A percentile compares a stretch with the other conserved stretches of the same genome.
phyloP scores from a whole-genome alignment of 2,888 invertebrate species.

The Lepas anatifera region DNA sequence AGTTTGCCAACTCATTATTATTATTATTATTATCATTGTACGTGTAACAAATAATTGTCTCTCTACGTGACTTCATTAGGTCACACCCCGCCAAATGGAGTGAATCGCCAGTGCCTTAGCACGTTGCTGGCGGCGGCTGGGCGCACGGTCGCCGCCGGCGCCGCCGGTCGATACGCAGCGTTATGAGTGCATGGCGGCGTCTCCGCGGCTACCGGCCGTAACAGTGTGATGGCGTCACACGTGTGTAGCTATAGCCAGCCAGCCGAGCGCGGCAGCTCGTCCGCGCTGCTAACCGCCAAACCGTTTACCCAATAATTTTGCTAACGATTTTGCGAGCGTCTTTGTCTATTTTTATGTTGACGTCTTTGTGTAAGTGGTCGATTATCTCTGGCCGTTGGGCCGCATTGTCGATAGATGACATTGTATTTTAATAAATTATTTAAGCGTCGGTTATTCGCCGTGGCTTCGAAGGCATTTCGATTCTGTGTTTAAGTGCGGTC shows the following conservation, averaged over 20 bases:
- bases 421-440: constrained; percentile 12
- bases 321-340: not conserved
- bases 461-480: too few species aligned
- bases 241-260: not conserved
- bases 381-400: not conserved
- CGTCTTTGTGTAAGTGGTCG: not conserved
- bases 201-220: too few species aligned
- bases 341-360: not conserved
- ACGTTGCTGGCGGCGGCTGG: not conserved
- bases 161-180: not conserved
- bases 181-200: not conserved
- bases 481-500: too few species aligned
- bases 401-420: not conserved
- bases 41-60: not conserved
- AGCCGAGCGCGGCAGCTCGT: not conserved
- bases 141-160: not conserved
- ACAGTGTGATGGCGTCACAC: not conserved
- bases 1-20: too few species aligned
- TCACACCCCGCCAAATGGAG: not conserved
- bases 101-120: constrained; percentile 9
- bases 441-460: not conserved
- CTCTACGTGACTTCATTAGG: too few species aligned
- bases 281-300: too few species aligned
- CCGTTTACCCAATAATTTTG: not conserved
- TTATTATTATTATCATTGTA: too few species aligned